These are phyloP conservation scores for Cyphomyrus plagiostoma DNA, from an alignment of 2,113 vertebrate species.

Conservation along the genomic window DNA sequence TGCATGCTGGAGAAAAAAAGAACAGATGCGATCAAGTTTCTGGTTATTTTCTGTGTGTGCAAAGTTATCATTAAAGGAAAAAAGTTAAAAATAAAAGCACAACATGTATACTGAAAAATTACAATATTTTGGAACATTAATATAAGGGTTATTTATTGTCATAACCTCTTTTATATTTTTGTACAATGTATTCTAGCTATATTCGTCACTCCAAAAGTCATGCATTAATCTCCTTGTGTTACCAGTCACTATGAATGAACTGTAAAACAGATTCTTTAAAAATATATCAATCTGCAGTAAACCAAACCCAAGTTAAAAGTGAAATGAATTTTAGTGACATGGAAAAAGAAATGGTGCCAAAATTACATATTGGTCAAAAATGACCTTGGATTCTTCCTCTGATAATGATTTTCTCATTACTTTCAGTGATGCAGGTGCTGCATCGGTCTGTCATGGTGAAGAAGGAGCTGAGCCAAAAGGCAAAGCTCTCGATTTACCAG, in stretches of 20 bases:
- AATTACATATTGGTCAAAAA: not conserved
- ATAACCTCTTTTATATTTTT: not conserved
- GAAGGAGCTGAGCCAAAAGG: no score
- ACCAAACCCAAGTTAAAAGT: not conserved
- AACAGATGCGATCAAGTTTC: not conserved
- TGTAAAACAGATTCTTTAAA: not conserved
- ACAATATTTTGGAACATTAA: not conserved
- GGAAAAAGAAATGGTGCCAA: not conserved
- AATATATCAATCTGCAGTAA: not conserved
- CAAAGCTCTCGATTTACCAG: no score
- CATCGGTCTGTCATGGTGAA: no score
- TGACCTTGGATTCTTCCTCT: not conserved
- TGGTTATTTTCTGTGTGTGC: not conserved
- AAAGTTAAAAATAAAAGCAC: not conserved
- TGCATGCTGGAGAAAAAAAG: not conserved
- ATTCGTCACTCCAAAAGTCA: not conserved
- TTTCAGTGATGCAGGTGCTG: no score
- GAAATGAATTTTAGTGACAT: not conserved
- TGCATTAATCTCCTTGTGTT: not conserved
- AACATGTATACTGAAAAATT: not conserved
- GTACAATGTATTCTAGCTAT: not conserved
- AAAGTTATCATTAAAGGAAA: not conserved
- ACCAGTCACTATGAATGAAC: not conserved
- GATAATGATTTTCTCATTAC: not conserved
- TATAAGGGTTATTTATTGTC: not conserved